Conservation (phyloP, 2,113 vertebrate species). For the Anoplopoma fimbria region DNA sequence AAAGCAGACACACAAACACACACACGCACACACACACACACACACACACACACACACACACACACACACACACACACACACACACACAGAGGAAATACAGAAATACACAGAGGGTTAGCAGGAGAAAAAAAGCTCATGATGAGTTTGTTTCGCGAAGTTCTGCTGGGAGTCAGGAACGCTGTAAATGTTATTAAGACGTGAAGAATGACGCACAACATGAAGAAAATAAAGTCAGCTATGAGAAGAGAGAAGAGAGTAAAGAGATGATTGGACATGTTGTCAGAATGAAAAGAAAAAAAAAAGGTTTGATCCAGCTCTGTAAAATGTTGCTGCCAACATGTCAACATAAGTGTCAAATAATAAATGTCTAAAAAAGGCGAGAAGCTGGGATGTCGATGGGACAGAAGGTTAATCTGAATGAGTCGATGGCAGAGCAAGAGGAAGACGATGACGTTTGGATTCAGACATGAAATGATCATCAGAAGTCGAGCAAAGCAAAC, state of each 20-base stretch:
- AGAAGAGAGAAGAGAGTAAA: not conserved
- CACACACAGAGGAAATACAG: conserved; percentile 19
- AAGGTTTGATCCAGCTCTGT: not conserved
- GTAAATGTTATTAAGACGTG: conserved; percentile 20
- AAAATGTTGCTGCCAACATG: too few species aligned
- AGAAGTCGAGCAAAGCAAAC: not conserved
- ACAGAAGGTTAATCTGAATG: not conserved
- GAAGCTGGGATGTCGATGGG: too few species aligned
- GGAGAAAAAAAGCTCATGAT: not conserved
- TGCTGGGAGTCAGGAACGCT: conserved; percentile 32
- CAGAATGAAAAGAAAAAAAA: not conserved
- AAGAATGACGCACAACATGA: conserved; percentile 6
- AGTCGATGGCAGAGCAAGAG: not conserved
- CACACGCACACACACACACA: conserved; percentile 18
- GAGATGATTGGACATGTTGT: not conserved
- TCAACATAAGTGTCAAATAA: too few species aligned
- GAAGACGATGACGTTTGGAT: not conserved
- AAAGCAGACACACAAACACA: conserved; percentile 71
- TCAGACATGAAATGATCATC: not conserved
- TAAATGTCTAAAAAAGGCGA: too few species aligned
- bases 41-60: conserved; percentile 57
- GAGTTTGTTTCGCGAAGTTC: conserved; percentile 11
- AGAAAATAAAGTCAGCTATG: not conserved
- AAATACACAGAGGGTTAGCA: conserved; percentile 53
- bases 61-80: conserved; percentile 54